Conservation (phyloP, 2,797 vertebrate species). For the Babyrousa celebensis region DNA sequence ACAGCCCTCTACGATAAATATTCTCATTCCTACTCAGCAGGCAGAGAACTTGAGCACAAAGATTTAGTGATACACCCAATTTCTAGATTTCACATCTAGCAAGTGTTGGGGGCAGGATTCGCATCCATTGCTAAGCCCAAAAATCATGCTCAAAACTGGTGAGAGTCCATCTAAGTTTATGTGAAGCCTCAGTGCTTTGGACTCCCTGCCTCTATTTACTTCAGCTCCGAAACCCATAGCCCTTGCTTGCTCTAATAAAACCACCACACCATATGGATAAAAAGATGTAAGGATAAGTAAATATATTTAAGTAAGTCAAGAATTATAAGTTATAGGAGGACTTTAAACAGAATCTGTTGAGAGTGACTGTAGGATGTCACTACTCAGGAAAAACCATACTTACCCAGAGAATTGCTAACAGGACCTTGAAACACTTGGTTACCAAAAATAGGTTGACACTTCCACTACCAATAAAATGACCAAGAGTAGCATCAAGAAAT, state of each 20-base stretch:
- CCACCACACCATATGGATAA: background rate
- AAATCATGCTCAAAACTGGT: background rate
- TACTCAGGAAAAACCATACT: background rate
- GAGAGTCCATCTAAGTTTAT: no score
- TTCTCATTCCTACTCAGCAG: background rate
- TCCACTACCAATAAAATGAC: background rate
- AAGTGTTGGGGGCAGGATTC: background rate
- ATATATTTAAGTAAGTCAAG: background rate
- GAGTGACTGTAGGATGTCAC: background rate
- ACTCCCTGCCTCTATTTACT: no score
- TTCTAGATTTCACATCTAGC: background rate
- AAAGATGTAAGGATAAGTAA: background rate
- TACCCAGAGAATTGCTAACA: background rate
- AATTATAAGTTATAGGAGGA: no score
- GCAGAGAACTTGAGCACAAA: background rate
- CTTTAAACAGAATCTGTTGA: background rate
- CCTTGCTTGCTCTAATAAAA: no score
- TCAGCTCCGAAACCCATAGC: no score
- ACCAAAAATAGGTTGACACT: background rate
- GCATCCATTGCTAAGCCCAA: background rate
- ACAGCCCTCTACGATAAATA: fast-evolving
- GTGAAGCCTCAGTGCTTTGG: no score
- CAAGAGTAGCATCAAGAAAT: background rate
- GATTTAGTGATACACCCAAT: no score
- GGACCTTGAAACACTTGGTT: background rate